Evolutionary conservation across 2,888 invertebrate species (phyloP).

Genomic region (Ectobius pallidus): DNA sequence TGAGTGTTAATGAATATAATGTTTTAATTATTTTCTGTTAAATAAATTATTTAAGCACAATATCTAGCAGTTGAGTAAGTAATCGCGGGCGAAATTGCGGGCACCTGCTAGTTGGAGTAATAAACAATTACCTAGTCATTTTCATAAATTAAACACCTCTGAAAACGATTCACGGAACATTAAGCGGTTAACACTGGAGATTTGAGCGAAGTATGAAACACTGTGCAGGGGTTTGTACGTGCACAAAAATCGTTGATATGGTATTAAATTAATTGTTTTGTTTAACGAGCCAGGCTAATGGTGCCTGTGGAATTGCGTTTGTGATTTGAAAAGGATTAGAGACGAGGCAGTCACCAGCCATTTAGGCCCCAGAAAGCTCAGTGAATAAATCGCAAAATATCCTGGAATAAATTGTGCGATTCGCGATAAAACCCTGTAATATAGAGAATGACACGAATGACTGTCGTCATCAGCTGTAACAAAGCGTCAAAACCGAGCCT

Average conservation of each 20-base stretch:
- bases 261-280: slow-evolving; percentile 12
- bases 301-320: slow-evolving; percentile 1
- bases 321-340: slow-evolving; percentile 7
- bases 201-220: background rate
- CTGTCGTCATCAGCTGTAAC: no score
- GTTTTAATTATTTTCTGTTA: no score
- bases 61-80: no score
- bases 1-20: no score
- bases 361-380: background rate
- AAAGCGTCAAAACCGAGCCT: no score
- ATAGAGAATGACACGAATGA: no score
- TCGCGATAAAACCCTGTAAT: no score
- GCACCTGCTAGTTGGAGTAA: no score
- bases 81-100: no score
- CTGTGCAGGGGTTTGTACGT: background rate
- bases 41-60: no score
- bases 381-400: slow-evolving; percentile 5
- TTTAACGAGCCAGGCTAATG: slow-evolving; percentile 9
- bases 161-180: slow-evolving; percentile 8
- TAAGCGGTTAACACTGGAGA: slow-evolving; percentile 12
- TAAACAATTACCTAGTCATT: background rate
- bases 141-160: slow-evolving; percentile 9
- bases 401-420: no score
- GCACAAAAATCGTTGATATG: background rate
- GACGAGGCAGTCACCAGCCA: background rate